Evolutionary conservation across 1,140 invertebrate genomes (phyloP).

Genomic region (Octopus bimaculoides): DNA sequence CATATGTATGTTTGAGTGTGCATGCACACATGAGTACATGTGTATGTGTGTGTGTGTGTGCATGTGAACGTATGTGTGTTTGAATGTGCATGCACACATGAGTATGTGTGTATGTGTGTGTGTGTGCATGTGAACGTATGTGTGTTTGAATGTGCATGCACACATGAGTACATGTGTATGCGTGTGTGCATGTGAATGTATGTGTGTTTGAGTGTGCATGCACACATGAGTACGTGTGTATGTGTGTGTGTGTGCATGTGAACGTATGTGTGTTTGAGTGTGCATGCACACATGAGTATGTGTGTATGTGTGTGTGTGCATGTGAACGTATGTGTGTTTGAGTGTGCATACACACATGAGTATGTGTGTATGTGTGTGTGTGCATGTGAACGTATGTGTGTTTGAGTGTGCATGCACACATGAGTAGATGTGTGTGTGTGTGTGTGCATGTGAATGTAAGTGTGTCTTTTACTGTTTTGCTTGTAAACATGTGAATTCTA

Average conservation of each 20-base stretch:
- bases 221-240: not conserved
- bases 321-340: not conserved
- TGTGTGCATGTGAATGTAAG: too few relatives aligned
- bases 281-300: not conserved
- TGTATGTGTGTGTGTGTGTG: not conserved
- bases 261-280: too few relatives aligned
- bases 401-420: not conserved
- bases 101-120: not conserved
- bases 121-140: not conserved
- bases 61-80: not conserved
- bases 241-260: too few relatives aligned
- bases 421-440: not conserved
- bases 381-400: not conserved
- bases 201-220: not conserved
- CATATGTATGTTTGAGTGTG: too few relatives aligned
- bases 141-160: not conserved
- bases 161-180: not conserved
- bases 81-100: not conserved
- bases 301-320: not conserved
- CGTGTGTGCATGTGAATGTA: not conserved
- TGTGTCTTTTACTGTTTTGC: too few relatives aligned
- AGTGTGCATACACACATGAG: not conserved
- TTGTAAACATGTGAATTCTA: too few relatives aligned
- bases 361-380: not conserved
- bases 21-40: not conserved